Base-by-base conservation (phyloP, 2,113 vertebrate genomes). In the Ciconia stormi region DNA sequence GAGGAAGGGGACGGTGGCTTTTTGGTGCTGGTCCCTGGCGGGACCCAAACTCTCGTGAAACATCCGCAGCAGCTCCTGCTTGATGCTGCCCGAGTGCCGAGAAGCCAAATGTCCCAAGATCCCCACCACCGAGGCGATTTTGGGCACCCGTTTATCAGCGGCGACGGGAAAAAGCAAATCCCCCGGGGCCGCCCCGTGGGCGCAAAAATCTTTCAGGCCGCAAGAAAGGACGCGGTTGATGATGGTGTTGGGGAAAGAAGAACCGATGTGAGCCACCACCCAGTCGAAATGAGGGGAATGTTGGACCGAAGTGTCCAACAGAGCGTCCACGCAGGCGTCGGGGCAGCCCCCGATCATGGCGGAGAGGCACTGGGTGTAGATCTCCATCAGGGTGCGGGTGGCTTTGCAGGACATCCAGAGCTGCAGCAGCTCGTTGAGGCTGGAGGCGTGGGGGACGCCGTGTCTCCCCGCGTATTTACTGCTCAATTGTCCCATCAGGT, bases 281-380 rank as follows among this genome's bases (percentile, higher is more conserved):
- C 99, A 99, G 95, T 99, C 99, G 30, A 99, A 99, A 71, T 99
- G 99, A 0, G 99, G 99, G 0, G 99, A 99, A 83, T 99, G 99
- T 72, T 99, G 99, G 29, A 99, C 99, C 2, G 99, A 99, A 0
- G 99, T 99, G 91, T 99, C 99, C 77, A 99, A 66, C 69, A 99
- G 71, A 0, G 99, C 99, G 26, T 99, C 99, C 49, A 99, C 99
- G 29, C 99, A 99, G 9, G 99, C 99, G 40, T 99, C 99, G 0
- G 99, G 99, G 50, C 99, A 99, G 95, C 98, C 99, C 11, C 98
- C 98, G 83, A 98, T 98, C 98, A 99, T 99, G 63, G 99, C 99
- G 0, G 99, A 98, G 85, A 99, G 97, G 97, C 99, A 99, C 94
- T 99, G 99, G 13, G 98, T 99, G 93, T 99, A 99, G 67, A 99